These are phyloP conservation scores for Hepsetus odoe DNA, from an alignment of 2,113 vertebrate genomes.

Conservation along the genomic window DNA sequence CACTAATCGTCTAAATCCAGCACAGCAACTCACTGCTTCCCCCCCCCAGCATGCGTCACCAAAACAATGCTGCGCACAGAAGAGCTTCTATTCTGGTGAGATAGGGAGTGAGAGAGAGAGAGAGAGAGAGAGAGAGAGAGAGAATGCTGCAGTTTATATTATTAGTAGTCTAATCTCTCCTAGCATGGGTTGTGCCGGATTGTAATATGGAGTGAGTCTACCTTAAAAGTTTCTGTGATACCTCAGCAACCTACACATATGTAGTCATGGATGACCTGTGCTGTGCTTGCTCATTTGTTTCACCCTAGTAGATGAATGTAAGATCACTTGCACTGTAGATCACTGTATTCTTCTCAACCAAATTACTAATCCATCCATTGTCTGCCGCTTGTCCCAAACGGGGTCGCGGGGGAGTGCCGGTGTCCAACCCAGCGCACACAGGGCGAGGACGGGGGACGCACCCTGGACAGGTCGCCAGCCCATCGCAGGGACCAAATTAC, in stretches of 20 bases:
- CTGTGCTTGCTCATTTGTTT: neutral
- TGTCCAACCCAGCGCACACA: too few species aligned
- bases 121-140: conserved; percentile 10
- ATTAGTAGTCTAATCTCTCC: conserved; percentile 43
- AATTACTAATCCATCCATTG: too few species aligned
- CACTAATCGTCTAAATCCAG: conserved; percentile 71
- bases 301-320: neutral
- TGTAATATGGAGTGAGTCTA: conserved; percentile 1
- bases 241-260: conserved; percentile 29
- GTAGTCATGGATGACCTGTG: conserved; percentile 59
- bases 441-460: too few species aligned
- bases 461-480: too few species aligned
- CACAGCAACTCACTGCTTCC: conserved; percentile 65
- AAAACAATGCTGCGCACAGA: conserved; percentile 41
- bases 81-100: conserved; percentile 59
- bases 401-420: too few species aligned
- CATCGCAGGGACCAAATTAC: too few species aligned
- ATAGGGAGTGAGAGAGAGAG: conserved; percentile 30
- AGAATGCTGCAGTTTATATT: neutral
- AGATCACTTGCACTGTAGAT: too few species aligned
- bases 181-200: conserved; percentile 39
- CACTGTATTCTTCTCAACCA: too few species aligned
- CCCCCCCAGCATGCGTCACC: conserved; percentile 48
- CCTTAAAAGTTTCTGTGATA: conserved; percentile 45
- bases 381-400: too few species aligned